Evolutionary conservation across 2,113 vertebrate genomes (phyloP).

Genomic region (Panthera tigris): DNA sequence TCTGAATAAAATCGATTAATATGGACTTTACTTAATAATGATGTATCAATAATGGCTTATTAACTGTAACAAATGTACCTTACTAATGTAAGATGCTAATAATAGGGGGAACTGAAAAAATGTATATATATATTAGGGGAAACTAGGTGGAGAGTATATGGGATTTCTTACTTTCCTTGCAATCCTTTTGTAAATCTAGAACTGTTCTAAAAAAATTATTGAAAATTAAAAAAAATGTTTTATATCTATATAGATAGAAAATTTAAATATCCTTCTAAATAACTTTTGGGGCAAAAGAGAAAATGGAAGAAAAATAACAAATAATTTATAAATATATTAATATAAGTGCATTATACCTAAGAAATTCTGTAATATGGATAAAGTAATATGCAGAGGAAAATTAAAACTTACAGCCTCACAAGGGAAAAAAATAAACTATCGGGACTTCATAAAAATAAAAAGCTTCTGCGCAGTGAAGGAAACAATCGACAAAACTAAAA

Average conservation of each 20-base stretch:
- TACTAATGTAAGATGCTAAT: too few relatives aligned
- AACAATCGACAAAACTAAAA: too few relatives aligned
- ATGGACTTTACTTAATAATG: too few relatives aligned
- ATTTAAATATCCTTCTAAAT: neutral
- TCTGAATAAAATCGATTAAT: too few relatives aligned
- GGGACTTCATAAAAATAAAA: too few relatives aligned
- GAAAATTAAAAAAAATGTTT: neutral
- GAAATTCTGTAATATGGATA: neutral
- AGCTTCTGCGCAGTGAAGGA: too few relatives aligned
- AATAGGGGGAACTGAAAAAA: too few relatives aligned
- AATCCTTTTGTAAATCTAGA: neutral
- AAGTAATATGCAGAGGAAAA: neutral
- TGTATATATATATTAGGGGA: too few relatives aligned
- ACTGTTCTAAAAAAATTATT: neutral
- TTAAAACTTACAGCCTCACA: neutral
- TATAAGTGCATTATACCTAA: neutral
- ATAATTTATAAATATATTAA: neutral
- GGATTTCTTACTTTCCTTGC: neutral
- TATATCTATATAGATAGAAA: neutral
- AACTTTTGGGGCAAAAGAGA: neutral
- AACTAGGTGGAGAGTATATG: neutral
- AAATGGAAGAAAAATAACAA: neutral
- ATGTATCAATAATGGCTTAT: too few relatives aligned
- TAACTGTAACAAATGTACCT: too few relatives aligned
- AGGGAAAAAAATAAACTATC: too few relatives aligned